phyloP scores from a whole-genome alignment of 2,113 vertebrate species.

The Epinephelus lanceolatus region DNA sequence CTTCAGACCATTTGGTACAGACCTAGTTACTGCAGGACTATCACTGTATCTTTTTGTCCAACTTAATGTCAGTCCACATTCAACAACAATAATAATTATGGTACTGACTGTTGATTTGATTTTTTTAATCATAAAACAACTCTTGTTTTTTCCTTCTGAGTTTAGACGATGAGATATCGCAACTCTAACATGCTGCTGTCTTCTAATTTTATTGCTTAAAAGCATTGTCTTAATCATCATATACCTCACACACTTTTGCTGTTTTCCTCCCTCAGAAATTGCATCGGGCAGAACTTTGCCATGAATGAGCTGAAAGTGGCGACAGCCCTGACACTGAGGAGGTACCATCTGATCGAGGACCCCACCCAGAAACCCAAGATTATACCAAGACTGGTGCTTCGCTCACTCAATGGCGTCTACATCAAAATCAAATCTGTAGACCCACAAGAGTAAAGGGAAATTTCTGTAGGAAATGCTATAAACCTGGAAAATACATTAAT shows the following conservation, averaged over 20 bases:
- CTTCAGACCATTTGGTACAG: too few species aligned
- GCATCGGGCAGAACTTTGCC: conserved; percentile 93
- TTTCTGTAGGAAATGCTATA: background rate
- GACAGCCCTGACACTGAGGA: conserved; percentile 84
- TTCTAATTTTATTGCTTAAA: too few species aligned
- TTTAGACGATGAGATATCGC: too few species aligned
- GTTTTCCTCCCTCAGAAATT: conserved; percentile 86
- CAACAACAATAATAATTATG: too few species aligned
- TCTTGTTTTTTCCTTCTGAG: too few species aligned
- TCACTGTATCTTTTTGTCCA: too few species aligned
- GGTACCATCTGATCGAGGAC: conserved; percentile 85
- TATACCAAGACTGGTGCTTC: conserved; percentile 75
- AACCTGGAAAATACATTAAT: background rate
- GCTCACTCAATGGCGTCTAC: conserved; percentile 83
- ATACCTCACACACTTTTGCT: background rate
- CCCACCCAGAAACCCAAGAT: conserved; percentile 71
- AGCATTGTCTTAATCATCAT: too few species aligned
- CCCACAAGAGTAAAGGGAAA: background rate
- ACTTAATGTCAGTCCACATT: background rate
- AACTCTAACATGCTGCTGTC: background rate
- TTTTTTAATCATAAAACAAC: too few species aligned
- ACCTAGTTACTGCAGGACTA: too few species aligned
- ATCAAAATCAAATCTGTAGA: conserved; percentile 81
- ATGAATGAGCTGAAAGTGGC: conserved; percentile 91
- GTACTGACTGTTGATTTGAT: too few species aligned